Evolutionary conservation across 1,140 invertebrate species (phyloP), one percentile per base, ranked within the genome.

Genomic region (Drosophila ironensis): DNA sequence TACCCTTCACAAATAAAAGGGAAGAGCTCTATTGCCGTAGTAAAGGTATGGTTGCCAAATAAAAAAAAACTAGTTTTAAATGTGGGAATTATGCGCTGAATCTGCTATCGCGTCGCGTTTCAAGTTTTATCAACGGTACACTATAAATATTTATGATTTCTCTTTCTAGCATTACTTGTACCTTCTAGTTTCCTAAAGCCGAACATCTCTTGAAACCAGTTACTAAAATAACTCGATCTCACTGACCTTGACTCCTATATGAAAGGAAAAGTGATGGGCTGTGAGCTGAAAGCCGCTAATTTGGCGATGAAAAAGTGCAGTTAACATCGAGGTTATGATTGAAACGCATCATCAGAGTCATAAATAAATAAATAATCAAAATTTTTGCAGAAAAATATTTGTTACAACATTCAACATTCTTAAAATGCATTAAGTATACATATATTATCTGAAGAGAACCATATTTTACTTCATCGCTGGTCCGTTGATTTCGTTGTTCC

Each of bases 181-280:
- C 28, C 38, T 35, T 33, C 50, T 50, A 20, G n/a, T 24, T 14
- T 19, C 25, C 44, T 8, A 14, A 24, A 22, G 44, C 17, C 7
- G 28, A 22, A 9, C 46, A 35, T 40, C 45, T 11, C 22, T 25
- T 45, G 24, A 57, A 40, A 45, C 27, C 45, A 64, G 50, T 60
- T 60, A 50, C 38, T 40, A 27, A 8, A 33, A 33, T 14, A 33
- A n/a, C 4, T 14, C 33, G 6, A 33, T 54, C 30, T 60, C 25
- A 14, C 17, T 52, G 71, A 84, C 80, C 80, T 84, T 84, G 80
- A 86, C 80, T 84, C 56, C 74, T 64, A 78, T 84, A 63, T 42
- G 44, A 84, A 78, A 86, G 80, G 59, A 86, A 86, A 84, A 86
- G 80, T 78, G 74, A 72, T 64, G 59, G 42, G 47, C 51, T 52